These are phyloP conservation scores for Motacilla alba DNA, from an alignment of 2,113 vertebrate genomes.

Conservation along the genomic window DNA sequence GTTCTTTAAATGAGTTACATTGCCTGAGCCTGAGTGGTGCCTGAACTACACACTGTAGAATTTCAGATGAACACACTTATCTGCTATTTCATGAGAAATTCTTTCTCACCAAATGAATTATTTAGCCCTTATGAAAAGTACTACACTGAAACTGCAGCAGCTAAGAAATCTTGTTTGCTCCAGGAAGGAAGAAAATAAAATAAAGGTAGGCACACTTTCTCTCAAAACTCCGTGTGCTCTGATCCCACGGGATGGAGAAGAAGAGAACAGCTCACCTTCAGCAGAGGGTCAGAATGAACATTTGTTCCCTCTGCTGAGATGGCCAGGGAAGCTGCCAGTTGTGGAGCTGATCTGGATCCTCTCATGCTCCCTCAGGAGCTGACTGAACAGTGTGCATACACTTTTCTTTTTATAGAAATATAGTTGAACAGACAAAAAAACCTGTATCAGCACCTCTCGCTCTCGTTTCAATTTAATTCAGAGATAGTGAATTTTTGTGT, in stretches of 20 bases:
- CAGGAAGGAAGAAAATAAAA: not conserved
- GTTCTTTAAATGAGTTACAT: not conserved
- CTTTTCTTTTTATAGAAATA: constrained; percentile 21
- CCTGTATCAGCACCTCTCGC: not conserved
- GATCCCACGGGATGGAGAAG: not conserved
- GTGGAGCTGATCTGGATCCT: constrained; percentile 18
- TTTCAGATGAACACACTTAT: not conserved
- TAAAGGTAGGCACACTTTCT: not conserved
- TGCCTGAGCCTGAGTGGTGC: not conserved
- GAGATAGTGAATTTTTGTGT: not conserved
- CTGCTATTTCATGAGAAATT: constrained; percentile 7
- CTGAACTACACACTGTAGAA: not conserved
- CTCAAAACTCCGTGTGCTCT: not conserved
- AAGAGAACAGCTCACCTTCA: not conserved
- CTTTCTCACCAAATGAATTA: constrained; percentile 7
- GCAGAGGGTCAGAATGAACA: not conserved
- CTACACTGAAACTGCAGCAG: not conserved
- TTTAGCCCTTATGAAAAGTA: not conserved
- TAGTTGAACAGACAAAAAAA: not conserved
- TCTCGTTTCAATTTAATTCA: not conserved
- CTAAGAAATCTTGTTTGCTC: not conserved
- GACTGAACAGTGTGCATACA: not conserved
- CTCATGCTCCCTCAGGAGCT: constrained; percentile 11
- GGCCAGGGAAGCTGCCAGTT: constrained; percentile 1
- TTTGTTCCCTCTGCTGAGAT: constrained; percentile 3